Evolutionary conservation across 2,113 vertebrate species (phyloP).

Genomic region (pig (Sus scrofa)): DNA sequence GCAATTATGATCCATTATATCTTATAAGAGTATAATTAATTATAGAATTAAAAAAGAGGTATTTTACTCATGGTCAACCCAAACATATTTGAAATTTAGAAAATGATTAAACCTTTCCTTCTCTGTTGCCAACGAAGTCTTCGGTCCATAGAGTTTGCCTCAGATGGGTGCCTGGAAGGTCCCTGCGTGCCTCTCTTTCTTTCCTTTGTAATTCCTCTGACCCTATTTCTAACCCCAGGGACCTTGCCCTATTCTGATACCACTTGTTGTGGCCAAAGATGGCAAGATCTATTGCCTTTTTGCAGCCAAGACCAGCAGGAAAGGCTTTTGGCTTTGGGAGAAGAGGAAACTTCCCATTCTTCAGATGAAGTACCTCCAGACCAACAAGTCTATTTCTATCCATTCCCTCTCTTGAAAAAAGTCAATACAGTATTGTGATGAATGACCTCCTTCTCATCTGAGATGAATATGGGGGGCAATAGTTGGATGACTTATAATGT

Average conservation of each 20-base stretch:
- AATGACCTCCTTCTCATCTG: neutral
- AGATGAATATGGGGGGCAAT: neutral
- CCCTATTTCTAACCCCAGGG: neutral
- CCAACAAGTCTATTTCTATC: neutral
- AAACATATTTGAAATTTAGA: conserved; percentile 54
- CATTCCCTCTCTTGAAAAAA: neutral
- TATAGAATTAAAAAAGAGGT: neutral
- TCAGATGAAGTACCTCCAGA: neutral
- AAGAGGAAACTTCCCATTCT: neutral
- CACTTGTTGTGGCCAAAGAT: conserved; percentile 9
- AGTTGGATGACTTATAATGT: neutral
- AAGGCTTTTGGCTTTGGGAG: conserved; percentile 8
- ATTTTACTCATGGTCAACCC: neutral
- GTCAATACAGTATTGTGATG: neutral
- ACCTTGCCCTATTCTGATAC: neutral
- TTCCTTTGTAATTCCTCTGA: conserved; percentile 17
- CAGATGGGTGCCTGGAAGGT: neutral
- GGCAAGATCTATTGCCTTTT: neutral
- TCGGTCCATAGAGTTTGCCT: neutral
- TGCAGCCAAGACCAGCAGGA: neutral
- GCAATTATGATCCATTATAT: neutral
- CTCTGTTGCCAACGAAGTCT: neutral
- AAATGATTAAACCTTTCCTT: conserved; percentile 35
- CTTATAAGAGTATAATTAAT: conserved; percentile 32
- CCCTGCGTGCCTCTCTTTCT: neutral